Percentiles rank a stretch among this genome's conserved stretches.
Evolutionary conservation across 2,888 invertebrate species (phyloP).

Genomic region (Cephonodes hylas): DNA sequence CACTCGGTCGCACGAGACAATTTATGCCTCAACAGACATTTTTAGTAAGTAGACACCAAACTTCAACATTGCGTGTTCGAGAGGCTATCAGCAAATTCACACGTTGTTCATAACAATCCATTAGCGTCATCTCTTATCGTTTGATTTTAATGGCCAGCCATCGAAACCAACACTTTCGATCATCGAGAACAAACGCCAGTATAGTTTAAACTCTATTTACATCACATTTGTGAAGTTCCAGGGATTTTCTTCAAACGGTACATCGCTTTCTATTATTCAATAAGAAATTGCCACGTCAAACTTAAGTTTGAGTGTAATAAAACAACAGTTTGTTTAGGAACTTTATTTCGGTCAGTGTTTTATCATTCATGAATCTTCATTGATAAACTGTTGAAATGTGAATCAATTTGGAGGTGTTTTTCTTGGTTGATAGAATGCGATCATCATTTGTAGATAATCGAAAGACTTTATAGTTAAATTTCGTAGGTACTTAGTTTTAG

Average conservation of each 20-base stretch:
- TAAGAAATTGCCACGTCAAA: constrained; percentile 6
- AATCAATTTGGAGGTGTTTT: neutral
- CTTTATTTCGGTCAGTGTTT: neutral
- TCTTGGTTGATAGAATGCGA: neutral
- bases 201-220: neutral
- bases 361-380: neutral
- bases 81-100: neutral
- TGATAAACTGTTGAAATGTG: neutral
- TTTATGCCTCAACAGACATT: no score
- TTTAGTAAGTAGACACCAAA: neutral
- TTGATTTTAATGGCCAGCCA: constrained; percentile 1
- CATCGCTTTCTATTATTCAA: neutral
- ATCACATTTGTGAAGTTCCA: neutral
- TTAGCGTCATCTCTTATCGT: neutral
- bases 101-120: neutral
- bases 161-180: neutral
- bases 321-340: neutral
- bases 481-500: no score
- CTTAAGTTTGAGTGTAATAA: neutral
- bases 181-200: neutral
- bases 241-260: neutral
- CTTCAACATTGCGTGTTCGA: neutral
- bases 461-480: no score
- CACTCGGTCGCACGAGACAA: no score
- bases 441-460: no score